A percentile compares a stretch with the other conserved stretches of the same genome.
These are phyloP conservation scores for Nomada ferruginata DNA, from an alignment of 2,888 invertebrate genomes.

Conservation along the genomic window DNA sequence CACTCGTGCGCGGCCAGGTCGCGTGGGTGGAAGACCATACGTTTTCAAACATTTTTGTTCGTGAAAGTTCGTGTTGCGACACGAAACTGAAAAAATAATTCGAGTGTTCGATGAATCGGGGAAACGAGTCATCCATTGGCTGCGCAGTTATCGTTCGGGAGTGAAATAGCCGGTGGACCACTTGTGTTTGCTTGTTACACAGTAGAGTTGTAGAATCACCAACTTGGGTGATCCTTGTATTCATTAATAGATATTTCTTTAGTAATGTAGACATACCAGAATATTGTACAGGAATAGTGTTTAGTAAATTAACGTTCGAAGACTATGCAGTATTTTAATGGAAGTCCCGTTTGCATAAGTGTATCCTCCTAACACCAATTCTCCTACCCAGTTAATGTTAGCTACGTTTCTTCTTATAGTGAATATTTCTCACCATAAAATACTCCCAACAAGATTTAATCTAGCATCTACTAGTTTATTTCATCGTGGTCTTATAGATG, in stretches of 20 bases:
- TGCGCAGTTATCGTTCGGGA: not conserved
- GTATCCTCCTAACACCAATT: too few relatives aligned
- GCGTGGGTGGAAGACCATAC: constrained; percentile 46
- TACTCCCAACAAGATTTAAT: too few relatives aligned
- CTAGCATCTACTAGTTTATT: too few relatives aligned
- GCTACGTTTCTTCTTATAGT: too few relatives aligned
- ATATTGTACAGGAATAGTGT: too few relatives aligned
- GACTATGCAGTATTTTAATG: too few relatives aligned
- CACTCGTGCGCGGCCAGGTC: constrained; percentile 43
- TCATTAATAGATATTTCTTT: not conserved
- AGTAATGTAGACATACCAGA: not conserved
- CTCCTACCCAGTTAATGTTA: too few relatives aligned
- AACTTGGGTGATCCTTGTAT: too few relatives aligned
- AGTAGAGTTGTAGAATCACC: not conserved
- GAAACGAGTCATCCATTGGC: constrained; percentile 36
- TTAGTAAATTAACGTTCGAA: too few relatives aligned
- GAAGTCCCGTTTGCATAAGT: too few relatives aligned
- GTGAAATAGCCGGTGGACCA: not conserved
- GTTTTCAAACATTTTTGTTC: constrained; percentile 62
- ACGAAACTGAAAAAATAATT: constrained; percentile 34
- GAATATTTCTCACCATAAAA: too few relatives aligned
- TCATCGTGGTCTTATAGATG: too few relatives aligned
- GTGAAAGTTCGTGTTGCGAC: constrained; percentile 61
- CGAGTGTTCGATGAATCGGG: constrained; percentile 32
- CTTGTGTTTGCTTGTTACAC: not conserved